phyloP scores from a whole-genome alignment of 1,140 invertebrate genomes.

The Marisa cornuarietis region DNA sequence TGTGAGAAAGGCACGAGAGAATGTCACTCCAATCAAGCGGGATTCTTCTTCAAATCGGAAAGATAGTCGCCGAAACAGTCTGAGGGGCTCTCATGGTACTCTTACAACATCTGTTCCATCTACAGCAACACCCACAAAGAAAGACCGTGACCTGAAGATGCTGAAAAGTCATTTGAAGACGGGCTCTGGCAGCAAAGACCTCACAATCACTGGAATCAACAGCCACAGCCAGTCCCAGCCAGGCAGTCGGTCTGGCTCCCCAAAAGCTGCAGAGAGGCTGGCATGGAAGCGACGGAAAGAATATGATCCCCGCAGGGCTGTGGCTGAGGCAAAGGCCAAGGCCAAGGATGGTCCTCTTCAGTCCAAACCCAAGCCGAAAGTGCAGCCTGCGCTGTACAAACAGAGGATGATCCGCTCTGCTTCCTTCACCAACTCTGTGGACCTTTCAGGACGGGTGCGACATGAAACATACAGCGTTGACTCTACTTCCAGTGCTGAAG shows the following conservation, averaged over 20 bases:
- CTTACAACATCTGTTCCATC: slow-evolving; percentile 2
- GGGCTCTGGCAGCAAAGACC: slow-evolving; percentile 5
- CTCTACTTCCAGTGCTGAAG: slow-evolving; percentile 49
- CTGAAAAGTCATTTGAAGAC: slow-evolving; percentile 42
- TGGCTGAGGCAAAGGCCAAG: slow-evolving; percentile 74
- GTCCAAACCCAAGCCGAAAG: slow-evolving; percentile 16
- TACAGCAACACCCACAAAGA: slow-evolving; percentile 4
- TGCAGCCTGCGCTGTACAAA: slow-evolving; percentile 15
- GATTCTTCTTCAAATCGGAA: slow-evolving; percentile 10
- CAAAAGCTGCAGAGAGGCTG: slow-evolving; percentile 77
- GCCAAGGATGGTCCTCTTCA: slow-evolving; percentile 27
- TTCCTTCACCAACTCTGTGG: slow-evolving; percentile 52
- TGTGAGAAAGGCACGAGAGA: slow-evolving; percentile 49
- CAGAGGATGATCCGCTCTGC: slow-evolving; percentile 52
- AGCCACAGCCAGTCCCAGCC: slow-evolving; percentile 43
- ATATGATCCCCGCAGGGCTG: slow-evolving; percentile 87
- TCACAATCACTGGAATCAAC: slow-evolving; percentile 49
- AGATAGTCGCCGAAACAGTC: not conserved
- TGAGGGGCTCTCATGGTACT: not conserved
- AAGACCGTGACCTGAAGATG: slow-evolving; percentile 33
- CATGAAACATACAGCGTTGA: slow-evolving; percentile 36
- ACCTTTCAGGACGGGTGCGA: slow-evolving; percentile 33
- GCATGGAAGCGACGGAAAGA: slow-evolving; percentile 91
- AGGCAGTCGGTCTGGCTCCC: slow-evolving; percentile 53
- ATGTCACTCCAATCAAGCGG: slow-evolving; percentile 6